These are phyloP conservation scores for Hesperophylax magnus DNA, from an alignment of 1,140 invertebrate genomes.

Conservation along the genomic window DNA sequence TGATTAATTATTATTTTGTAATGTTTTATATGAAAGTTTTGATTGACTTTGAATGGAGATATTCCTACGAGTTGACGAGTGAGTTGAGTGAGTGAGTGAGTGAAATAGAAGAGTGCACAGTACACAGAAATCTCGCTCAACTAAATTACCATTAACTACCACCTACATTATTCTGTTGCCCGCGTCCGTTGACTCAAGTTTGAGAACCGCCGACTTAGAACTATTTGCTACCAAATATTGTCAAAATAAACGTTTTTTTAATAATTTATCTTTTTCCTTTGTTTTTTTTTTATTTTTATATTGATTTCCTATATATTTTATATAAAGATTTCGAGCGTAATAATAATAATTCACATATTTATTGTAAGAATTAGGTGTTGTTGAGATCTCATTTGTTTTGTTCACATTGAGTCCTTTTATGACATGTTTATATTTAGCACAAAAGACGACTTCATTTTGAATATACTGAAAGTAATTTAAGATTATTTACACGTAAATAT, in stretches of 20 bases:
- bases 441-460: slow-evolving; percentile 46
- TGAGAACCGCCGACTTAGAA: slow-evolving; percentile 44
- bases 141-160: not conserved
- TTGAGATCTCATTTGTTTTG: slow-evolving; percentile 44
- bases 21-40: slow-evolving; percentile 45
- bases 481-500: slow-evolving; percentile 43
- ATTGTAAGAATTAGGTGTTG: slow-evolving; percentile 42
- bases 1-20: slow-evolving; percentile 55
- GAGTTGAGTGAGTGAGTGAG: no score
- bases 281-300: slow-evolving; percentile 52
- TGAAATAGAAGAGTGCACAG: no score
- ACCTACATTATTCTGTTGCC: not conserved
- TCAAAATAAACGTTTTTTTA: slow-evolving; percentile 55
- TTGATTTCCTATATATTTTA: slow-evolving; percentile 56
- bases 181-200: slow-evolving; percentile 3
- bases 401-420: slow-evolving; percentile 38
- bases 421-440: slow-evolving; percentile 43
- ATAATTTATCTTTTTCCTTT: slow-evolving; percentile 56
- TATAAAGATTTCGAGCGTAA: slow-evolving; percentile 33
- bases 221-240: slow-evolving; percentile 57
- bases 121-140: no score
- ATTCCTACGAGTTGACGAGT: not conserved
- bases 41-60: slow-evolving; percentile 32
- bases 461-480: slow-evolving; percentile 45
- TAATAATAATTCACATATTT: slow-evolving; percentile 45